A percentile compares a stretch with the other conserved stretches of the same genome.
phyloP scores from a whole-genome alignment of 2,888 invertebrate species.

The Macaria liturata region DNA sequence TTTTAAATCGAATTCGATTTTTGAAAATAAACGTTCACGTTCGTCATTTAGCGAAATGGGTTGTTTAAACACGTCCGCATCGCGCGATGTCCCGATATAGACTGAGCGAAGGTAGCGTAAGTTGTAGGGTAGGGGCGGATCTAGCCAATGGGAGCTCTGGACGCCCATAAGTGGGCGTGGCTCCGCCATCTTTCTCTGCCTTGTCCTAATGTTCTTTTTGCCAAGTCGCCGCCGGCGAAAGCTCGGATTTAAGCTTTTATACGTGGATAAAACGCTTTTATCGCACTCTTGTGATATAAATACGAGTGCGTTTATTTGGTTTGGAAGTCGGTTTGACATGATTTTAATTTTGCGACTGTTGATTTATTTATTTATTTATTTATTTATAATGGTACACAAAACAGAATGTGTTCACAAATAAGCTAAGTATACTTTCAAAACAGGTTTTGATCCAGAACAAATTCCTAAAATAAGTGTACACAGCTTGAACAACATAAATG shows the following conservation, averaged over 20 bases:
- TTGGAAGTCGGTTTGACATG: too few relatives aligned
- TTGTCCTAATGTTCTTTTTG: constrained; percentile 78
- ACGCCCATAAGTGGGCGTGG: constrained; percentile 67
- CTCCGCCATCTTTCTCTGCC: constrained; percentile 71
- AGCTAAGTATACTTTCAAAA: too few relatives aligned
- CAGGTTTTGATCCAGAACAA: too few relatives aligned
- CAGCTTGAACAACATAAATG: too few relatives aligned
- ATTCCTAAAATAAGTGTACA: too few relatives aligned
- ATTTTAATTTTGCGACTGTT: too few relatives aligned
- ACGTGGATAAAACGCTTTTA: constrained; percentile 83
- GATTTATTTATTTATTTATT: too few relatives aligned
- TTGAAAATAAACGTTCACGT: too few relatives aligned
- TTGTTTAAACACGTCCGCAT: neutral
- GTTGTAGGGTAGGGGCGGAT: constrained; percentile 48
- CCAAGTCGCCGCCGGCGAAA: constrained; percentile 75
- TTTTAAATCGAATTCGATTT: too few relatives aligned
- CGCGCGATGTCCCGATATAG: constrained; percentile 50
- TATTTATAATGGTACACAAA: too few relatives aligned
- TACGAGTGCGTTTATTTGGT: too few relatives aligned
- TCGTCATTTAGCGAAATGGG: neutral
- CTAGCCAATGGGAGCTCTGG: constrained; percentile 47
- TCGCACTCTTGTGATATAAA: constrained; percentile 38
- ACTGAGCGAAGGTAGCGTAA: constrained; percentile 46
- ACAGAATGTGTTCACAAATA: too few relatives aligned
- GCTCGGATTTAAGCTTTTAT: constrained; percentile 83